phyloP scores from a whole-genome alignment of 2,797 vertebrate species.

The Anableps anableps region DNA sequence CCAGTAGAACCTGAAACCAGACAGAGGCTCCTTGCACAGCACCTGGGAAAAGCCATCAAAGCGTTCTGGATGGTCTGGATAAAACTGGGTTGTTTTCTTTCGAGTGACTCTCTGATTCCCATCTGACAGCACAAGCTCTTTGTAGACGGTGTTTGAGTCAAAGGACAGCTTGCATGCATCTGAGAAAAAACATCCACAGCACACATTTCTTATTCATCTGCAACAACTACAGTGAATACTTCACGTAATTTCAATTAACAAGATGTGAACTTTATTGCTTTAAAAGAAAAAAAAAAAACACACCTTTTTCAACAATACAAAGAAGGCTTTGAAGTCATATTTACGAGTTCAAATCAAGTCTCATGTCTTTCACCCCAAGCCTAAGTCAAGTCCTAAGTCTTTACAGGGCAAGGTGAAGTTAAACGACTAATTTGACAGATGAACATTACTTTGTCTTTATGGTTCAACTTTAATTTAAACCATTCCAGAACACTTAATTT shows the following conservation, averaged over 20 bases:
- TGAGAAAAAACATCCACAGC: conserved; percentile 33
- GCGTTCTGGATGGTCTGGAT: conserved; percentile 80
- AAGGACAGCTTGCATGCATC: conserved; percentile 79
- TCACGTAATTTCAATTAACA: background rate
- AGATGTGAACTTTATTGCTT: background rate
- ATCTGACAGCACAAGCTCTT: conserved; percentile 80
- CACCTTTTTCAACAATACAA: too few species aligned
- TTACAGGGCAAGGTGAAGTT: background rate
- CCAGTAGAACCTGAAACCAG: conserved; percentile 83
- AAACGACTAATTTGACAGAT: background rate
- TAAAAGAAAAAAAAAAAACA: background rate
- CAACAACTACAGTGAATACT: background rate
- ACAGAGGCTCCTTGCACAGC: conserved; percentile 79
- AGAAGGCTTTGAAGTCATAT: background rate
- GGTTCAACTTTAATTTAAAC: background rate
- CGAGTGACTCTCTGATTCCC: conserved; percentile 77
- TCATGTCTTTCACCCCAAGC: background rate
- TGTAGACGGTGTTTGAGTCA: conserved; percentile 82
- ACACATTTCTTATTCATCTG: conserved; percentile 1
- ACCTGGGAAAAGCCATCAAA: conserved; percentile 85
- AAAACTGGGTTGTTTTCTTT: conserved; percentile 76
- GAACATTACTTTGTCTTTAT: background rate
- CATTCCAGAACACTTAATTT: background rate
- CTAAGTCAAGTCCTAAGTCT: background rate
- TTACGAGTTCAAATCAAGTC: background rate